phyloP scores from a whole-genome alignment of 2,113 vertebrate species.

The Chamaea fasciata region DNA sequence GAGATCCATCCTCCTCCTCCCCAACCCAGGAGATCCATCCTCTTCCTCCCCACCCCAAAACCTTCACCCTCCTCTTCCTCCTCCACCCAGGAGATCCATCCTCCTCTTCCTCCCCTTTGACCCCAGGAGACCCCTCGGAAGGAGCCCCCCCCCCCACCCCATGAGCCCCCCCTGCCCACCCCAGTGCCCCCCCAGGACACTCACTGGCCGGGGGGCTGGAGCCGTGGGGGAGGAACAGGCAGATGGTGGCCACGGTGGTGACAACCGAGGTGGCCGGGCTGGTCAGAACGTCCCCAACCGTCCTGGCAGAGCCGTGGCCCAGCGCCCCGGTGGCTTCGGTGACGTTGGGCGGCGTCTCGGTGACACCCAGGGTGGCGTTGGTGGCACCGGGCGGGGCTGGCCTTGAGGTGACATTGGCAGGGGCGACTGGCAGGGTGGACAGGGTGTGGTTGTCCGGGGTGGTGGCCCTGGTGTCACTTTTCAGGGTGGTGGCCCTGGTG shows the following conservation, averaged over 20 bases:
- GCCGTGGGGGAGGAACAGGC: background rate
- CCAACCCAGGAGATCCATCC: no score
- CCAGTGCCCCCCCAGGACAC: background rate
- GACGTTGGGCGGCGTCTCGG: background rate
- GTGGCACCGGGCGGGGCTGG: background rate
- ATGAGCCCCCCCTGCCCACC: background rate
- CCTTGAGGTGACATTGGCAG: background rate
- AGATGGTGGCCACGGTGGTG: background rate
- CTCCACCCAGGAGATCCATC: no score
- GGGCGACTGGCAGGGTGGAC: fast-evolving
- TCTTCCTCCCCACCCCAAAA: no score
- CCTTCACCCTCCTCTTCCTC: no score
- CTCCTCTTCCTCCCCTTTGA: no score
- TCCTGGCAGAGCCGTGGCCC: background rate
- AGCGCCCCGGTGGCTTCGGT: background rate
- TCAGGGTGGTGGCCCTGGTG: background rate
- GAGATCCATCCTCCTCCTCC: no score
- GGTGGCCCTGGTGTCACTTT: background rate
- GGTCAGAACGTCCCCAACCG: fast-evolving
- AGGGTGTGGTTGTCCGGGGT: background rate
- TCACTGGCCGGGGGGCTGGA: background rate
- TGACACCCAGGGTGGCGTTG: background rate
- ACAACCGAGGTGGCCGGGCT: fast-evolving
- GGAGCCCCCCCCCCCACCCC: no score
- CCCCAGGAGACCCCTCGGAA: no score